These are phyloP conservation scores for Margarornis squamiger DNA, from an alignment of 2,797 vertebrate species.

Conservation along the genomic window DNA sequence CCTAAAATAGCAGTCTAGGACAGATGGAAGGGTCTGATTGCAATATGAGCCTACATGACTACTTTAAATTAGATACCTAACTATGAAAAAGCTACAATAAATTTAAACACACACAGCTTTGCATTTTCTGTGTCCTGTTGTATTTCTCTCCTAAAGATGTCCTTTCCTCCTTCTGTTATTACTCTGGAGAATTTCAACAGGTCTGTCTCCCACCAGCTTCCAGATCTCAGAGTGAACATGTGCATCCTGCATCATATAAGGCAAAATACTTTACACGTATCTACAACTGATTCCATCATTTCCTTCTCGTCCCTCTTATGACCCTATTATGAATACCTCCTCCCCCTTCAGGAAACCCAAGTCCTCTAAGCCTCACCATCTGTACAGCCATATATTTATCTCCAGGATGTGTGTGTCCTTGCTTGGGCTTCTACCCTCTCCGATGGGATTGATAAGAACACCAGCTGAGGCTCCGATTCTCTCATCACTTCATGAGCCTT, in stretches of 20 bases:
- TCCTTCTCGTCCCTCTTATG: slow-evolving; percentile 55
- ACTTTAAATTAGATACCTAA: not conserved
- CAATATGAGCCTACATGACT: not conserved
- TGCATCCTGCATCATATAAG: slow-evolving; percentile 52
- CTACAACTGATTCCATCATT: slow-evolving; percentile 40
- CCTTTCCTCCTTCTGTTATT: slow-evolving; percentile 30
- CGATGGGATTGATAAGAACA: slow-evolving; percentile 16
- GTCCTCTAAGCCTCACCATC: slow-evolving; percentile 46
- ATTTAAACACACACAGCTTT: not conserved
- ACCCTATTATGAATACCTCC: slow-evolving; percentile 25
- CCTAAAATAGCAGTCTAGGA: not conserved
- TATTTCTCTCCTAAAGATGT: slow-evolving; percentile 12
- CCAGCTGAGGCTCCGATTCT: not conserved
- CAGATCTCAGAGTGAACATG: slow-evolving; percentile 46
- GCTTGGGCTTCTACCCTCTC: slow-evolving; percentile 18
- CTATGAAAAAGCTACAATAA: not conserved
- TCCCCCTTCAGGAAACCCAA: slow-evolving; percentile 52
- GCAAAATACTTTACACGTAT: slow-evolving; percentile 5
- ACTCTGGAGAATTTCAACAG: slow-evolving; percentile 8
- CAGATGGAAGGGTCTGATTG: not conserved
- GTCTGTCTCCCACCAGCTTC: slow-evolving; percentile 27
- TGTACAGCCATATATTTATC: slow-evolving; percentile 47
- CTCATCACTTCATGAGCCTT: not conserved
- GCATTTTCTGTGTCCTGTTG: not conserved
- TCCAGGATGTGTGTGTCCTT: slow-evolving; percentile 60